phyloP scores from a whole-genome alignment of 2,888 invertebrate genomes.

The Trissonchulus latispiculum region DNA sequence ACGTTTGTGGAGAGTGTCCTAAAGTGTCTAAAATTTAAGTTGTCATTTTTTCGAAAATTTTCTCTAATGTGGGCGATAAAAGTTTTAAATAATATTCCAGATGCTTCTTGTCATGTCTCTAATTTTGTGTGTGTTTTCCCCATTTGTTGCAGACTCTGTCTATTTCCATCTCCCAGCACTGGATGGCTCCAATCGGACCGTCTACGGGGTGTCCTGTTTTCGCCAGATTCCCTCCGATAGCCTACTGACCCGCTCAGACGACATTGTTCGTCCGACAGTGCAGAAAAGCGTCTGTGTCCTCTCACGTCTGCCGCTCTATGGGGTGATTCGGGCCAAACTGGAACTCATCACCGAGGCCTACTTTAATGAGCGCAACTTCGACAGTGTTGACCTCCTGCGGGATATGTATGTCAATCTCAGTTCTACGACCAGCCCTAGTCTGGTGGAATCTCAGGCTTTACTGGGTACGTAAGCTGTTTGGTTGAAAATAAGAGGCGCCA shows the following conservation, averaged over 20 bases:
- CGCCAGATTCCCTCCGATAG: slow-evolving; percentile 83
- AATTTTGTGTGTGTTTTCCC: slow-evolving; percentile 6
- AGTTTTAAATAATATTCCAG: background rate
- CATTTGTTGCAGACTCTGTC: slow-evolving; percentile 65
- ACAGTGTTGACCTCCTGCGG: slow-evolving; percentile 55
- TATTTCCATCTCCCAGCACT: slow-evolving; percentile 88
- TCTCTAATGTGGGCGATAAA: too few relatives aligned
- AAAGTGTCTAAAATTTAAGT: too few relatives aligned
- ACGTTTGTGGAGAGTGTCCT: too few relatives aligned
- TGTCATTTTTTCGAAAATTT: too few relatives aligned
- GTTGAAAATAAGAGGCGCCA: too few relatives aligned
- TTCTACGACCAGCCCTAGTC: slow-evolving; percentile 59
- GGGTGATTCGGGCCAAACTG: slow-evolving; percentile 79
- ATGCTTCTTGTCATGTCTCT: background rate
- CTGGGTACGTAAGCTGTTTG: too few relatives aligned
- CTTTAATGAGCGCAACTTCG: slow-evolving; percentile 64
- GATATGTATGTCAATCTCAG: slow-evolving; percentile 86
- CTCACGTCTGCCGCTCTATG: slow-evolving; percentile 78
- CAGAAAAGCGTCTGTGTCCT: slow-evolving; percentile 96
- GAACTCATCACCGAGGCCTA: slow-evolving; percentile 91
- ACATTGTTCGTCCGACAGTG: slow-evolving; percentile 91
- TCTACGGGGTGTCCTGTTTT: slow-evolving; percentile 94
- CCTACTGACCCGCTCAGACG: slow-evolving; percentile 64
- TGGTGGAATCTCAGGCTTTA: slow-evolving; percentile 55
- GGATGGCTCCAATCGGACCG: slow-evolving; percentile 67